Conservation (phyloP, 1,140 invertebrate genomes). For the Sarcophaga bullata region DNA sequence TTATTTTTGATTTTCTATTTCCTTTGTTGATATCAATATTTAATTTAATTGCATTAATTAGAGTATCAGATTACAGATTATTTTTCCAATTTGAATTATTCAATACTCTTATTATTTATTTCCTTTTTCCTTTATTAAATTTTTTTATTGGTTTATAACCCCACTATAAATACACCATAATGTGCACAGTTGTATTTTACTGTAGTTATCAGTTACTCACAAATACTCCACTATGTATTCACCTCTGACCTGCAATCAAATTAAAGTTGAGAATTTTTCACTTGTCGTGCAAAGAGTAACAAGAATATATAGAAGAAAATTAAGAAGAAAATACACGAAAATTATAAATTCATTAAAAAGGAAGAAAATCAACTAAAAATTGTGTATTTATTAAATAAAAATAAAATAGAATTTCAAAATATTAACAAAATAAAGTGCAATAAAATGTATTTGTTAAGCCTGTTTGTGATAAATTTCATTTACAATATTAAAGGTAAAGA, state of each 20-base stretch:
- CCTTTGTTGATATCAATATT: too few relatives aligned
- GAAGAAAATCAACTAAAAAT: neutral
- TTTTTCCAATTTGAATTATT: too few relatives aligned
- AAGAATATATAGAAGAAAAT: too few relatives aligned
- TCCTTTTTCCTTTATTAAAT: neutral
- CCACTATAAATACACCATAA: neutral
- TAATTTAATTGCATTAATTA: too few relatives aligned
- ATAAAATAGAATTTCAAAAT: slow-evolving; percentile 25
- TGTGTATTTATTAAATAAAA: slow-evolving; percentile 31
- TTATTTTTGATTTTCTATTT: too few relatives aligned
- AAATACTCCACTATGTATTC: neutral
- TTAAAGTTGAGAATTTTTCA: neutral
- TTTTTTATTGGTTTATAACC: neutral
- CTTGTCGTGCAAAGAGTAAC: slow-evolving; percentile 2
- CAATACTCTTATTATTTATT: neutral
- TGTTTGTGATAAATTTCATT: slow-evolving; percentile 46
- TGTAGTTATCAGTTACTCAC: neutral
- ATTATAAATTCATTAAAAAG: too few relatives aligned
- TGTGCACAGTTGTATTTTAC: neutral
- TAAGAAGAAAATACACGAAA: too few relatives aligned
- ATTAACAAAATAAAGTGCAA: slow-evolving; percentile 37
- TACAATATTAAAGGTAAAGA: slow-evolving; percentile 44
- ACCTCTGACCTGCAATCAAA: neutral
- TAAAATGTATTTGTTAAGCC: slow-evolving; percentile 43
- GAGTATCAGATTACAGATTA: too few relatives aligned